These are phyloP conservation scores for Chalcis sispes DNA, from an alignment of 2,888 invertebrate genomes.

Conservation along the genomic window DNA sequence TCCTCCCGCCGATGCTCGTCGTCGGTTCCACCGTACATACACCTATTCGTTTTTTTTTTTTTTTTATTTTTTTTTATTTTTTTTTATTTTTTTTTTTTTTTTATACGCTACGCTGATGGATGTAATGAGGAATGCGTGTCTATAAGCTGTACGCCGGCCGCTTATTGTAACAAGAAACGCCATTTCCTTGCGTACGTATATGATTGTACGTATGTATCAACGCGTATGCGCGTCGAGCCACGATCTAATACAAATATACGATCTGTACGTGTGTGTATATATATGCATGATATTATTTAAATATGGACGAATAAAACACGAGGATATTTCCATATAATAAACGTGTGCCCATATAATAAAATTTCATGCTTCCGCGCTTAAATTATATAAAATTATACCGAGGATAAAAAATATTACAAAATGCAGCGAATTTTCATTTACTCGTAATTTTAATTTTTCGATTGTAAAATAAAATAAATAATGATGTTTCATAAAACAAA, in stretches of 20 bases:
- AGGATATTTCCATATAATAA: conserved; percentile 27
- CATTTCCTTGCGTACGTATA: conserved; percentile 14
- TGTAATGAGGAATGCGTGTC: conserved; percentile 53
- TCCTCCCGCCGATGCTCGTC: neutral
- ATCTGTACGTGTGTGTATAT: no score
- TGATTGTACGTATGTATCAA: no score
- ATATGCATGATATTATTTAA: conserved; percentile 34
- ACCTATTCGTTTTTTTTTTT: neutral
- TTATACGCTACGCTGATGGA: conserved; percentile 49
- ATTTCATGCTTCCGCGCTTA: conserved; percentile 37
- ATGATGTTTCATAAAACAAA: no score
- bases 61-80: neutral
- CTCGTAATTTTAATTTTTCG: no score
- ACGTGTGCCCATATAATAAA: conserved; percentile 26
- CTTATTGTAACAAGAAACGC: conserved; percentile 43
- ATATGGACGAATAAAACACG: conserved; percentile 9
- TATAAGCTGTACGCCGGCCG: conserved; percentile 9
- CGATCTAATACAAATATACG: conserved; percentile 41
- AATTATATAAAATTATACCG: conserved; percentile 20
- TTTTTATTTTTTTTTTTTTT: conserved; percentile 4
- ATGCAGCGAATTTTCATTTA: neutral
- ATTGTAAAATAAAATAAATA: no score
- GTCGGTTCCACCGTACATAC: no score
- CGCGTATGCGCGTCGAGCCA: neutral
- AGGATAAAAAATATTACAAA: conserved; percentile 19